phyloP scores from a whole-genome alignment of 2,113 vertebrate species.

The Pipa parva region DNA sequence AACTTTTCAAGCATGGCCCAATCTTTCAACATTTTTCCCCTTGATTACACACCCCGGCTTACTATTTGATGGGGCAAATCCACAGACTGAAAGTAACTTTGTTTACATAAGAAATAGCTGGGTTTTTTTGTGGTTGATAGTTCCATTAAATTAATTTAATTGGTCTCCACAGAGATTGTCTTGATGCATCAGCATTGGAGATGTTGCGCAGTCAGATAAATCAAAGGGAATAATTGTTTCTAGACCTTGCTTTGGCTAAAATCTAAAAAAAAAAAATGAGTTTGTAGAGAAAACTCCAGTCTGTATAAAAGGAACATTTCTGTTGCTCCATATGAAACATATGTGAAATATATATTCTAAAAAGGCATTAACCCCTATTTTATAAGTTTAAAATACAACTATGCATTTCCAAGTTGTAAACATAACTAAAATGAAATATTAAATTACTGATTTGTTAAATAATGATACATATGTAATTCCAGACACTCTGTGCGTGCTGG shows the following conservation, averaged over 20 bases:
- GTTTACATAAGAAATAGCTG: slow-evolving; percentile 33
- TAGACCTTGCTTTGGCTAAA: neutral
- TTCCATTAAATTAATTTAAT: slow-evolving; percentile 26
- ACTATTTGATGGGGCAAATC: neutral
- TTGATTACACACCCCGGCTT: slow-evolving; percentile 9
- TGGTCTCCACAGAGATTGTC: slow-evolving; percentile 6
- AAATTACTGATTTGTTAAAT: no score
- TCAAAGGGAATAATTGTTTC: neutral
- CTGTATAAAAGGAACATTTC: neutral
- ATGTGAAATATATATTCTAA: no score
- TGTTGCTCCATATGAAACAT: neutral
- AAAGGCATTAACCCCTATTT: no score
- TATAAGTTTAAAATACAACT: no score
- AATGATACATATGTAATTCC: no score
- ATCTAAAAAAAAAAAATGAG: neutral
- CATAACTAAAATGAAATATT: no score
- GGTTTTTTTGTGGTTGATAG: slow-evolving; percentile 12
- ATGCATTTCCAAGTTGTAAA: no score
- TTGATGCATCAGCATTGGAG: neutral
- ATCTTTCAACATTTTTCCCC: slow-evolving; percentile 7
- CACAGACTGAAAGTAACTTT: slow-evolving; percentile 15
- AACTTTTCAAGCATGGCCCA: neutral
- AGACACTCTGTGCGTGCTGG: no score
- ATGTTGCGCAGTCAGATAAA: neutral
- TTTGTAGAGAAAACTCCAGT: neutral